phyloP scores from a whole-genome alignment of 35 echinoderm and acorn worm species.

The Ophioderma brevispina region DNA sequence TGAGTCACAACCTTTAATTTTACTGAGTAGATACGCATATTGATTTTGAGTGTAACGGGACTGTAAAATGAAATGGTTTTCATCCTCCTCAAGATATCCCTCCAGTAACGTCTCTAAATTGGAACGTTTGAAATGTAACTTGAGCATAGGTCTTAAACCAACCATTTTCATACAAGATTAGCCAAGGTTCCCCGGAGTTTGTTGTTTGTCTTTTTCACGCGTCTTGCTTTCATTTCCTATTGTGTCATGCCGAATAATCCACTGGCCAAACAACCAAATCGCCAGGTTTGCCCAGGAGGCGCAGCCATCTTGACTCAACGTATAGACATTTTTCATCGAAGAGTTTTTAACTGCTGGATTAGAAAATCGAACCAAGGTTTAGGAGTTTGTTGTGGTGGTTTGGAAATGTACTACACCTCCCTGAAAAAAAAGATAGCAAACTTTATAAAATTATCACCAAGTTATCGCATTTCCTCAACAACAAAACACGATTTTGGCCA shows the following conservation, averaged over 20 bases:
- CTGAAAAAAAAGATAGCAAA: not conserved
- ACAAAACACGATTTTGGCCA: no score
- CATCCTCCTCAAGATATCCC: not conserved
- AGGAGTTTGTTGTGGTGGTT: not conserved
- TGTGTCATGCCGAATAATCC: not conserved
- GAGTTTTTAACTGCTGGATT: not conserved
- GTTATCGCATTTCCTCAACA: no score
- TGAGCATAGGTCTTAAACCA: not conserved
- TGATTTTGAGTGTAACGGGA: no score
- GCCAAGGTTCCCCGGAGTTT: not conserved
- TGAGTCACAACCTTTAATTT: no score
- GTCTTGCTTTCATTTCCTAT: not conserved
- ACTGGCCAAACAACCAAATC: not conserved
- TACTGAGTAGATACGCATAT: no score
- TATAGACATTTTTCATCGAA: not conserved
- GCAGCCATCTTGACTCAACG: not conserved
- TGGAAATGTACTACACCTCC: not conserved
- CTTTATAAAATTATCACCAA: no score
- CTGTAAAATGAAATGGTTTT: no score
- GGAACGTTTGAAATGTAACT: constrained; percentile 11
- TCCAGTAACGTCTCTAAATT: not conserved
- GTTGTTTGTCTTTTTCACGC: no score
- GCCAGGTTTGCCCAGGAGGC: not conserved
- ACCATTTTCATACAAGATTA: not conserved
- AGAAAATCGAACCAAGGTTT: not conserved